A percentile compares a stretch with the other conserved stretches of the same genome.
Conservation (phyloP, 30 jellyfish, hydroid and myxozoan species). For the Turritopsis dohrnii region DNA sequence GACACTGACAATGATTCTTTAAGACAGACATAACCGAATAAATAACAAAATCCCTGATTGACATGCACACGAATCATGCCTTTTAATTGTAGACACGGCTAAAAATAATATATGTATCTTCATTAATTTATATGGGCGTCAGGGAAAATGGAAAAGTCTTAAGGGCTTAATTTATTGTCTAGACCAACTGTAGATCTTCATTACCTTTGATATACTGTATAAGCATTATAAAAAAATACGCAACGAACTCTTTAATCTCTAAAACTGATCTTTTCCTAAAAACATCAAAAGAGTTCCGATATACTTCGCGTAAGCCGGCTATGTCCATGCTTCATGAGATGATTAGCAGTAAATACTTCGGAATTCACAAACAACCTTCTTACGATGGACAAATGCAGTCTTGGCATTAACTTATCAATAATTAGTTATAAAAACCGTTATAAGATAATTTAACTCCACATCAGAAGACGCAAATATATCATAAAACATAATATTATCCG, state of each 20-base stretch:
- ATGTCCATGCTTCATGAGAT: background rate
- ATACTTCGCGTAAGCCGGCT: background rate
- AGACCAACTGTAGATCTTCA: no score
- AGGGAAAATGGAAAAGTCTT: background rate
- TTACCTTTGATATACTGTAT: no score
- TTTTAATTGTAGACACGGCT: no score
- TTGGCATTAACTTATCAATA: background rate
- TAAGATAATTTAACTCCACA: background rate
- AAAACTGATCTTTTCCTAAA: background rate
- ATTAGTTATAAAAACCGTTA: background rate
- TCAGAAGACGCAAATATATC: background rate
- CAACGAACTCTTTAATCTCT: background rate
- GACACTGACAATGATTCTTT: no score
- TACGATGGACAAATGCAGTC: background rate
- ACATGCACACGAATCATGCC: no score
- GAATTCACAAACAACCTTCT: background rate
- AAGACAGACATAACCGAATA: no score
- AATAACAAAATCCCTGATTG: no score
- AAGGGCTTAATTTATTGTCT: no score
- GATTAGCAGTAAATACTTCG: background rate
- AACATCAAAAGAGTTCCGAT: background rate
- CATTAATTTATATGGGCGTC: background rate
- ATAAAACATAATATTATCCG: background rate
- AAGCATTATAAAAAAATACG: background rate
- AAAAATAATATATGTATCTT: background rate